These are phyloP conservation scores for Monopis laevigella DNA, from an alignment of 2,888 invertebrate species.

Conservation along the genomic window DNA sequence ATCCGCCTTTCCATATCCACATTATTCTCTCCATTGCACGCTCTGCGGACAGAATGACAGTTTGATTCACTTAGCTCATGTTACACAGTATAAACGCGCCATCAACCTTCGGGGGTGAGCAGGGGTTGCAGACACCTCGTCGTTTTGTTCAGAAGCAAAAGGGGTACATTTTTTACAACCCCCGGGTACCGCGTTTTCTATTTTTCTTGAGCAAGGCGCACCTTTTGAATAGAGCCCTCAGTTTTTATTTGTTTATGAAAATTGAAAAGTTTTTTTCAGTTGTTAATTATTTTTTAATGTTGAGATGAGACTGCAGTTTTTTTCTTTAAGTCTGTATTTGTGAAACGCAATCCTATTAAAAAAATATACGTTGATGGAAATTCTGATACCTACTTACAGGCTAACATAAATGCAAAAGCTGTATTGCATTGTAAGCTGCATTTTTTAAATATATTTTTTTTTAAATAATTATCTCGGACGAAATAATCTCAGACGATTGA, in stretches of 20 bases:
- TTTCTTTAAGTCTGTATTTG: too few species aligned
- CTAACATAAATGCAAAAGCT: too few species aligned
- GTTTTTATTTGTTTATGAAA: slow-evolving; percentile 12
- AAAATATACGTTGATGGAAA: too few species aligned
- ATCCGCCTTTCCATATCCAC: slow-evolving; percentile 3
- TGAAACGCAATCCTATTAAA: too few species aligned
- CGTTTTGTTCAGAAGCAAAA: slow-evolving; percentile 9
- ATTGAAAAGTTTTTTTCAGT: slow-evolving; percentile 6
- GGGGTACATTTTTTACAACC: slow-evolving; percentile 11
- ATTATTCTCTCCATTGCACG: slow-evolving; percentile 24
- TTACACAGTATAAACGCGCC: slow-evolving; percentile 57
- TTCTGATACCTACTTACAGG: too few species aligned
- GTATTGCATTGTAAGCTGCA: too few species aligned
- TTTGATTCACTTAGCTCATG: slow-evolving; percentile 65
- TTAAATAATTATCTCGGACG: too few species aligned
- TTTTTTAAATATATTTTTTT: too few species aligned
- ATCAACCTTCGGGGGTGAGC: slow-evolving; percentile 30
- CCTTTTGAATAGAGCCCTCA: slow-evolving; percentile 10
- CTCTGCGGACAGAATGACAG: slow-evolving; percentile 59
- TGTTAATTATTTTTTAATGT: slow-evolving; percentile 12
- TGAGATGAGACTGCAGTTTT: too few species aligned
- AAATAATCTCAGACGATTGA: too few species aligned
- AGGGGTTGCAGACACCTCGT: slow-evolving; percentile 11
- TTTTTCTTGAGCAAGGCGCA: slow-evolving; percentile 5
- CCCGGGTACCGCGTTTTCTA: slow-evolving; percentile 4